Base-by-base conservation (phyloP, 2,113 vertebrate species). In the Dolichallabes microphthalmus region DNA sequence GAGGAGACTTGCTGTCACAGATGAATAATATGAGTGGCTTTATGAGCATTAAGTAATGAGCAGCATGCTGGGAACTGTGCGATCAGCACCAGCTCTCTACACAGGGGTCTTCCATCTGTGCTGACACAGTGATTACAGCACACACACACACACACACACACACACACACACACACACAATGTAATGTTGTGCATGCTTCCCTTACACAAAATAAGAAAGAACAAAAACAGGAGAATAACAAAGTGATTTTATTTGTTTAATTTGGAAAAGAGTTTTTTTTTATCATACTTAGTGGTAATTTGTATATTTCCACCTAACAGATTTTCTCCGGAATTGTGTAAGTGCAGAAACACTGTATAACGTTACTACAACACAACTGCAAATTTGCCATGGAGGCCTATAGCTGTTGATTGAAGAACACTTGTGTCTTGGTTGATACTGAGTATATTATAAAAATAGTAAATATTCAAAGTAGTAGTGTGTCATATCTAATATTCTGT, bases 21-120 rank as follows among this genome's bases (percentile, higher is more conserved):
- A 93, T 94, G 94, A 94, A 92, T 93, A 95, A 95, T 95, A 90
- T 82, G 90, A 90, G 90, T 90, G 87, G 92, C 90, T 92, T 94
- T 92, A 90, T 93, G 92, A 93, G 92, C 93, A 92, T 94, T 93
- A 92, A 92, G 91, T 94, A 94, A 94, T 94, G 93, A 94, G 93
- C 85, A 87, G 85, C 93, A 77, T 90, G 91, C 93, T 93, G 94
- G 87, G 88, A 91, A 89, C 83, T 86, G 85, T 88, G 77, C 61
- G 85, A 86, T 86, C 86, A 90, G 88, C 81, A 84, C 80, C 86
- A 87, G 81, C 85, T 87, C 85, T 73, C 86, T 92, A 92, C 89
- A 89, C 89, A 79, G n/a, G 63, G 90, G 88, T 84, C 80, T 88
- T 92, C 88, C 91, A 92, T 94, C 92, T 92, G 90, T 88, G 87